Conservation (phyloP, 2,888 invertebrate genomes). For the Diadromus collaris region DNA sequence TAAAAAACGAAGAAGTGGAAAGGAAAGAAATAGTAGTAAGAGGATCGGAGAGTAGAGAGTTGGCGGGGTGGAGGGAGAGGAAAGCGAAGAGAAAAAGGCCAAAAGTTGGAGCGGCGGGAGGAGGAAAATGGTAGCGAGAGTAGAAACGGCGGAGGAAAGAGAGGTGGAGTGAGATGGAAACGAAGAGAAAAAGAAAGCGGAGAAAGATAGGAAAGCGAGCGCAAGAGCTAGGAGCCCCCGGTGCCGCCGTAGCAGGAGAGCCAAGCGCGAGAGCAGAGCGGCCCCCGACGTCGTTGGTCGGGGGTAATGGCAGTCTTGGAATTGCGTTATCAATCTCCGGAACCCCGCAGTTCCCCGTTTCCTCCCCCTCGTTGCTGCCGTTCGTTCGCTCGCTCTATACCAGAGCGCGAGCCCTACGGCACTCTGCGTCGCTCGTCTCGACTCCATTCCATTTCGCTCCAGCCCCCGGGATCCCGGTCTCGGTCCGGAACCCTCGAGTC, state of each 20-base stretch:
- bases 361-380: slow-evolving; percentile 61
- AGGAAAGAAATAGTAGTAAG: slow-evolving; percentile 56
- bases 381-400: slow-evolving; percentile 64
- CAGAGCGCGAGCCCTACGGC: slow-evolving; percentile 64
- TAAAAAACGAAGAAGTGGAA: slow-evolving; percentile 53
- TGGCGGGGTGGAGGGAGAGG: slow-evolving; percentile 73
- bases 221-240: slow-evolving; percentile 75
- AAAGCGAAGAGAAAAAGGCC: slow-evolving; percentile 67
- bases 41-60: slow-evolving; percentile 56
- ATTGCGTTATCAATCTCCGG: slow-evolving; percentile 80
- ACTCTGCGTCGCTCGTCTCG: slow-evolving; percentile 68
- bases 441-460: slow-evolving; percentile 84
- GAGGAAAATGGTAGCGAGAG: slow-evolving; percentile 59
- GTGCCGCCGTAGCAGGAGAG: slow-evolving; percentile 56
- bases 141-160: slow-evolving; percentile 81
- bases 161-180: slow-evolving; percentile 75
- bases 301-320: slow-evolving; percentile 80
- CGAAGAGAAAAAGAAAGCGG: slow-evolving; percentile 75
- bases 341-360: slow-evolving; percentile 73
- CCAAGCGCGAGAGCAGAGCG: slow-evolving; percentile 67
- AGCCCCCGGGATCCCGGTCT: slow-evolving; percentile 81
- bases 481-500: slow-evolving; percentile 66
- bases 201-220: slow-evolving; percentile 64
- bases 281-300: slow-evolving; percentile 72
- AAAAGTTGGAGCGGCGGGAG: slow-evolving; percentile 71